Base-by-base conservation (phyloP, 2,797 vertebrate species). In the Brachymystax lenok region DNA sequence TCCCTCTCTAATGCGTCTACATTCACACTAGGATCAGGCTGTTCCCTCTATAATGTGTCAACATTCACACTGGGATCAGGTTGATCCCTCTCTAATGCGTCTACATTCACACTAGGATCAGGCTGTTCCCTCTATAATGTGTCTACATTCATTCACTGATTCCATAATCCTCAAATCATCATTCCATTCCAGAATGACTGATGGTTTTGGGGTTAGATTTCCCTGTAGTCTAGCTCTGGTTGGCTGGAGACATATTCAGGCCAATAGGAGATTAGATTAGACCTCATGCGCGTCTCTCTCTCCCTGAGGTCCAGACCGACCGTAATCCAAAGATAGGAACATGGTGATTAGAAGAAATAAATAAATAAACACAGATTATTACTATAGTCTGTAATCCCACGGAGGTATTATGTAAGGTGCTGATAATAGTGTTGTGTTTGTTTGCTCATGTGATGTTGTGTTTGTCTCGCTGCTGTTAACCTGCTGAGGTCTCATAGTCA, bases 221-320 rank as follows among this genome's bases (percentile, higher is more conserved):
- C 74, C 71, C 77, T 70, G 77, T 83, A 71, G 64, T 80, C 73
- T 80, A 63, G 73, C 7, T 12, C 76, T 75, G 83, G 78, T 73
- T 19, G n/a, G 35, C 59, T 73, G 56, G 1, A 1, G 21, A 56
- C 76, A 90, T 80, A 92, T 89, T 83, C 80, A 90, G 91, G 90
- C 81, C 92, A 91, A 85, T 85, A 70, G 81, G 81, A 85, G 90
- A 92, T 92, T 92, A 86, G 90, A 92, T 92, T 92, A 90, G 86
- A 88, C 46, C 61, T 14, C 27, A 56, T 77, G 81, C 77, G 83
- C 67, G 78, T 88, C 87, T 91, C 86, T 16, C 30, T 73, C 81
- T 80, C n/a, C 70, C 73, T 24, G 69, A 54, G 19, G 28, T 63
- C 78, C 81, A 77, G 78, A 76, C 67, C 21, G 76, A 68, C 82